phyloP scores from a whole-genome alignment of 2,888 invertebrate species.

The Eristalis arbustorum region DNA sequence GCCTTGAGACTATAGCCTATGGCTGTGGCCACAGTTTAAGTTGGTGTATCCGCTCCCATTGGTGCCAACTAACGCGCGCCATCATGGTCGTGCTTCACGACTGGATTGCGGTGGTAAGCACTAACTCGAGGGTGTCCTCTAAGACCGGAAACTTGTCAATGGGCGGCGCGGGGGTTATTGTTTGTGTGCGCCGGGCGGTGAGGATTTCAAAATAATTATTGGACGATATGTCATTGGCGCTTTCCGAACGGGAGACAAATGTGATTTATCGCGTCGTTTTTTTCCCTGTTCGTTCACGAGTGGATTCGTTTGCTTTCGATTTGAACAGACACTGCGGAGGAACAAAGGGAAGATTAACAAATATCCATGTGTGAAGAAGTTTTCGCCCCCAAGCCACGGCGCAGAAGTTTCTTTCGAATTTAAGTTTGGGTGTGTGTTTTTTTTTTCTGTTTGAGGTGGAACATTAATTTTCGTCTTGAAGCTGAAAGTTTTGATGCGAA shows the following conservation, averaged over 20 bases:
- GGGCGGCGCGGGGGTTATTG: constrained; percentile 29
- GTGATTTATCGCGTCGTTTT: constrained; percentile 50
- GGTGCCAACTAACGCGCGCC: constrained; percentile 27
- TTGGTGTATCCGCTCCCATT: constrained; percentile 46
- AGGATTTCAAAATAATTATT: constrained; percentile 55
- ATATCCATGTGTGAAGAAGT: not conserved
- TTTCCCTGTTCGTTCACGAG: no score
- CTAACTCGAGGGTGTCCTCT: constrained; percentile 50
- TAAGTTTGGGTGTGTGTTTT: not conserved
- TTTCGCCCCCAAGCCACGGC: not conserved
- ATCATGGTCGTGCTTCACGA: constrained; percentile 11
- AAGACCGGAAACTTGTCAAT: constrained; percentile 63
- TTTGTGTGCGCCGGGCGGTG: constrained; percentile 22
- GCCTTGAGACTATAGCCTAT: constrained; percentile 25
- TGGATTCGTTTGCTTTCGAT: not conserved
- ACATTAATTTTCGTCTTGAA: not conserved
- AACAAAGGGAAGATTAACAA: not conserved
- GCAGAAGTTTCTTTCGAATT: not conserved
- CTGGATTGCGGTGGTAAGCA: constrained; percentile 22
- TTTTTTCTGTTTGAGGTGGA: not conserved
- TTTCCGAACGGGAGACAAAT: constrained; percentile 38
- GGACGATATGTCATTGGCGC: constrained; percentile 47
- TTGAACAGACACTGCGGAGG: not conserved
- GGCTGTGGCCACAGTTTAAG: constrained; percentile 46
- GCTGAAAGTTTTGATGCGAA: not conserved